Evolutionary conservation across 2,888 invertebrate genomes (phyloP).

Genomic region (Elmis aenea): DNA sequence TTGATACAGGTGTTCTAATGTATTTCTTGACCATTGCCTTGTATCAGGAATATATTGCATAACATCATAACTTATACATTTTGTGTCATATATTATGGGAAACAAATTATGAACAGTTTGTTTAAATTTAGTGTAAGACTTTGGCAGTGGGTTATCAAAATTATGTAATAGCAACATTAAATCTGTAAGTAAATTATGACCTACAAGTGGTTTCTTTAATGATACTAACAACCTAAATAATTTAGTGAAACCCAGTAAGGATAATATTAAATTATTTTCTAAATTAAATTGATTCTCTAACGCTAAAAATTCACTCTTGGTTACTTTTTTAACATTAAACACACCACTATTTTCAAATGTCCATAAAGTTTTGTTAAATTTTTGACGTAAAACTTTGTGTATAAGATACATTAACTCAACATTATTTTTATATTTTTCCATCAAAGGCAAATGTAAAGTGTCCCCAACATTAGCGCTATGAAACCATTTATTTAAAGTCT

Average conservation of each 20-base stretch:
- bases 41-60: constrained; percentile 36
- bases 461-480: constrained; percentile 29
- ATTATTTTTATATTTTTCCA: constrained; percentile 40
- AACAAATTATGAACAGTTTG: constrained; percentile 56
- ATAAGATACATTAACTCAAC: constrained; percentile 53
- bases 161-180: constrained; percentile 65
- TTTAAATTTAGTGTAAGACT: constrained; percentile 61
- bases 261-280: constrained; percentile 50
- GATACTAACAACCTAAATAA: constrained; percentile 57
- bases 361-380: constrained; percentile 47
- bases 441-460: constrained; percentile 28
- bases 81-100: constrained; percentile 69
- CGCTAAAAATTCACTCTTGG: constrained; percentile 31
- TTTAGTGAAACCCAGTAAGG: constrained; percentile 61
- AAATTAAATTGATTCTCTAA: constrained; percentile 42
- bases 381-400: constrained; percentile 55
- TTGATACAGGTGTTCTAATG: constrained; percentile 54
- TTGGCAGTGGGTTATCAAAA: constrained; percentile 65
- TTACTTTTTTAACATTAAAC: constrained; percentile 42
- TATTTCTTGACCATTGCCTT: constrained; percentile 52
- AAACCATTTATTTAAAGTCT: constrained; percentile 42
- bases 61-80: constrained; percentile 60
- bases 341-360: constrained; percentile 35
- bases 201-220: constrained; percentile 65
- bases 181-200: constrained; percentile 72